Evolutionary conservation across 2,113 vertebrate species (phyloP), one percentile per base, ranked within the genome.

Genomic region (Riparia riparia): DNA sequence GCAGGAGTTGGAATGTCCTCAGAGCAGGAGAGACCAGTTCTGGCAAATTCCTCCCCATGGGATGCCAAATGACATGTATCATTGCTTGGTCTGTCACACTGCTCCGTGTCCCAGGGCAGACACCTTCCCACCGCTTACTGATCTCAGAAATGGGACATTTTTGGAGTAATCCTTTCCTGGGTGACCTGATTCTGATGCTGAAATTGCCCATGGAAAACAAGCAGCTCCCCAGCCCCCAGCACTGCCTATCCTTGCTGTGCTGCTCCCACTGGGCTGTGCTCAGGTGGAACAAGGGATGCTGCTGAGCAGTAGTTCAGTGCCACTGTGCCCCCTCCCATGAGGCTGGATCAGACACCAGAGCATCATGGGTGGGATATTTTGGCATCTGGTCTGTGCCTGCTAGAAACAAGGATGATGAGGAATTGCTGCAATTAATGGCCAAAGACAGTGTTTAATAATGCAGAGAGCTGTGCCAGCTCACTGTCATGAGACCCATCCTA

Each of bases 21-120:
- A 0, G 76, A 92, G 86, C 96, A 89, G 72, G 96, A 94, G 95
- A 92, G 96, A 96, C 95, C 86, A 94, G 95, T 97, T 96, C 81
- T 73, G 72, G 90, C 82, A 64, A 96, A 96, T 96, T 96, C 96
- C 88, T 84, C 37, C 82, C 45, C 72, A 20, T 2, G 3, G 86
- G 72, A 86, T 74, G 80, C 82, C 92, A 78, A 44, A 92, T 93
- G 83, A 60, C 41, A 57, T 56, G 56, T 94, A 88, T 89, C 85
- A 63, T 60, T 29, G 39, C 76, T 53, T 32, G 37, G 74, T 54
- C 56, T 93, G 79, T 95, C 88, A 60, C 68, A 78, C 15, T 1
- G 3, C 44, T 84, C 25, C 0, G 0, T 63, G 47, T 26, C 56
- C 42, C 8, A 4, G 77, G 78, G 25, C 63, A 81, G 12, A 14